Base-by-base conservation (phyloP, 1,140 invertebrate species). In the Meloidogyne hapla region DNA sequence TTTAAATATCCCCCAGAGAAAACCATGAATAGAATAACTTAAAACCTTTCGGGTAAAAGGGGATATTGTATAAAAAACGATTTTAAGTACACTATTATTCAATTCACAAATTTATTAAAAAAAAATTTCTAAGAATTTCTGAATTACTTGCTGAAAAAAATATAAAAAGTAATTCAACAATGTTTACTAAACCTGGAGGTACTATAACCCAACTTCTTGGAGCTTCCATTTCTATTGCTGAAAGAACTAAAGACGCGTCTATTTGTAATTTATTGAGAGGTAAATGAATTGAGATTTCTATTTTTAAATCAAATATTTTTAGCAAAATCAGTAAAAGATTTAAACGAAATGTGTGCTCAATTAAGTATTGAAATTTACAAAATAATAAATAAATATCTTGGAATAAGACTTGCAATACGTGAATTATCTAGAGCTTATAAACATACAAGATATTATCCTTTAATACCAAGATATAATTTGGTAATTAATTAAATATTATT, bases 331-430 rank as follows among this genome's bases (percentile, higher is more conserved):
- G 93, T 93, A 56, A 92, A 92, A 21, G 93, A 94, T 88, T 94
- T 96, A 80, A 93, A 94, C 87, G 91, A 92, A 12, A 94, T 95
- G 87, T 95, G 95, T 86, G 94, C 93, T 18, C 93, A 94, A 88
- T 92, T 95, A 91, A 94, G 93, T 79, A 95, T 94, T 87, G 94
- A 95, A 87, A 90, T 95, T 65, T 95, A 95, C 87, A 91, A 93
- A 83, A 90, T 94, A 71, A 88, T 95, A 68, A 94, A 94, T 88
- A 94, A 94, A 87, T 96, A 95, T 86, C 92, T 92, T 6, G 94
- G 93, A 64, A 89, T 95, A 64, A 91, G 93, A 86, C 93, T 93
- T 88, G 90, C 94, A 76, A 94, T 95, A 81, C 90, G 93, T 87
- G 92, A 93, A 81, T 90, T 96, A 63, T 94, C 94, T 91, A 93